phyloP scores from a whole-genome alignment of 35 echinoderm and acorn worm species.

The Hemicentrotus pulcherrimus region DNA sequence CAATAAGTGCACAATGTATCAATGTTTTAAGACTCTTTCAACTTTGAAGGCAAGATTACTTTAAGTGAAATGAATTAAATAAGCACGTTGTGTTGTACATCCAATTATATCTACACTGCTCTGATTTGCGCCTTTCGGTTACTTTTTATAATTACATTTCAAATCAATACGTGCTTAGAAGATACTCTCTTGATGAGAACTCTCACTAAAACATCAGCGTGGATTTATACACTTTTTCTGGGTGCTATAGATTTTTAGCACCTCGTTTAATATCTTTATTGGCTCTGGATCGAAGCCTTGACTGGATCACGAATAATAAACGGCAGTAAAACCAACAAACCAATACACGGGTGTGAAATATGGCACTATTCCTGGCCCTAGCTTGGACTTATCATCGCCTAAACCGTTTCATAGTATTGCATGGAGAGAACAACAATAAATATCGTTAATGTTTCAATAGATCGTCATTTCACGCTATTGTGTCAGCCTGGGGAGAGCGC shows the following conservation, averaged over 20 bases:
- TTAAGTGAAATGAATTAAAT: too few relatives aligned
- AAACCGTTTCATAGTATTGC: constrained; percentile 39
- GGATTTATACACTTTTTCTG: background rate
- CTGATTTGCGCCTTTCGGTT: background rate
- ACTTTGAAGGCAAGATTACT: too few relatives aligned
- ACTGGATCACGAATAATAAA: background rate
- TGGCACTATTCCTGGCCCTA: background rate
- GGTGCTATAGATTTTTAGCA: constrained; percentile 39
- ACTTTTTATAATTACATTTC: background rate
- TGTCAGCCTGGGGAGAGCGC: background rate
- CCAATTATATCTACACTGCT: background rate
- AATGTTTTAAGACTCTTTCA: too few relatives aligned
- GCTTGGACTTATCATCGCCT: background rate
- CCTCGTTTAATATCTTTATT: constrained; percentile 38
- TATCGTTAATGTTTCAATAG: constrained; percentile 50
- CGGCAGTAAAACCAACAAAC: constrained; percentile 19
- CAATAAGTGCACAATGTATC: too few relatives aligned
- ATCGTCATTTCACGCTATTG: constrained; percentile 42
- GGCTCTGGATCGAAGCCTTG: constrained; percentile 31
- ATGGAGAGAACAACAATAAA: background rate
- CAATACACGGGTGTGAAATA: constrained; percentile 31
- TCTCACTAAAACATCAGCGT: background rate
- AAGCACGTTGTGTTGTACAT: background rate
- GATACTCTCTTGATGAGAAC: background rate
- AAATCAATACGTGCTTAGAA: background rate